phyloP scores from a whole-genome alignment of 2,888 invertebrate genomes.

The Prenolepis imparis region DNA sequence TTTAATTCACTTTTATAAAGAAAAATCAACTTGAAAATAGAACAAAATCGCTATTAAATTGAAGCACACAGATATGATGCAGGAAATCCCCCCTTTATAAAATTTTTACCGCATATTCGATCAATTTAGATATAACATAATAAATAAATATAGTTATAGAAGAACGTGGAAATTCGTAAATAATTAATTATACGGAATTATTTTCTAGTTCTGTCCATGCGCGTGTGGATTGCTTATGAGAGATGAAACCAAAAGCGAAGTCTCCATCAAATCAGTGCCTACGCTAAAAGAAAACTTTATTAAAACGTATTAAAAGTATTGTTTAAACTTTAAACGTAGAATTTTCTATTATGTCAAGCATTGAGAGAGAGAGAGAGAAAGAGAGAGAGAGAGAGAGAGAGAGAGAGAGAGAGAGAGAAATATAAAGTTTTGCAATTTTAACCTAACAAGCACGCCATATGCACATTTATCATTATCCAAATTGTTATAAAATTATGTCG shows the following conservation, averaged over 20 bases:
- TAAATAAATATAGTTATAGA: not conserved
- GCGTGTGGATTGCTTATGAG: slow-evolving; percentile 64
- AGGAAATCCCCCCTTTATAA: not conserved
- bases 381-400: too few relatives aligned
- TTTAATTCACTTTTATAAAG: not conserved
- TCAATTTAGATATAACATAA: not conserved
- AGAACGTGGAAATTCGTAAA: not conserved
- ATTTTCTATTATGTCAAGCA: not conserved
- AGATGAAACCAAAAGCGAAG: slow-evolving; percentile 41
- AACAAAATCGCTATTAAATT: not conserved
- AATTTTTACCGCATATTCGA: not conserved
- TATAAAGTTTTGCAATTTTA: not conserved
- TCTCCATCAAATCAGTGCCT: slow-evolving; percentile 3
- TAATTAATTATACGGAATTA: slow-evolving; percentile 13
- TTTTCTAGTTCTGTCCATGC: slow-evolving; percentile 65
- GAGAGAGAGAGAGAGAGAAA: too few relatives aligned
- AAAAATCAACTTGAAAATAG: not conserved
- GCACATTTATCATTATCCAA: not conserved
- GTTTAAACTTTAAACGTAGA: not conserved
- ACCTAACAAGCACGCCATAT: not conserved
- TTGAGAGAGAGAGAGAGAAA: too few relatives aligned
- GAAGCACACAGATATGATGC: not conserved
- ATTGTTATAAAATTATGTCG: not conserved
- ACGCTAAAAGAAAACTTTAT: not conserved
- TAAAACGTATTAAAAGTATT: slow-evolving; percentile 29